phyloP scores from a whole-genome alignment of 2,888 invertebrate genomes.

The Rutpela maculata region DNA sequence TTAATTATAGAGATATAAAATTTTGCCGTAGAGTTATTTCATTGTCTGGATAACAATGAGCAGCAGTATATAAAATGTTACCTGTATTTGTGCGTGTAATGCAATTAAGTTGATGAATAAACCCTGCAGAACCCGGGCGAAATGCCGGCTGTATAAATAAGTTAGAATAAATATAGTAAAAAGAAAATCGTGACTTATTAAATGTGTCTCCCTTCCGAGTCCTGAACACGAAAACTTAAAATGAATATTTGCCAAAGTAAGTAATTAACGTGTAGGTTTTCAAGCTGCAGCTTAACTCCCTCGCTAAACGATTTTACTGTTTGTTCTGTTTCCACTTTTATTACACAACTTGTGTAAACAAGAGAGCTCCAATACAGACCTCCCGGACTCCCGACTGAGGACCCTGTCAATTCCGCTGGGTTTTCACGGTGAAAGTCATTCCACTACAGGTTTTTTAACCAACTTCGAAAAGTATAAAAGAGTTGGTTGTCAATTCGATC shows the following conservation, averaged over 20 bases:
- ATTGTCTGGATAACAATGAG: slow-evolving; percentile 1
- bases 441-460: too few species aligned
- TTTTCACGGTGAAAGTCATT: not conserved
- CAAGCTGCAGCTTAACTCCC: slow-evolving; percentile 27
- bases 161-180: slow-evolving; percentile 7
- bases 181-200: slow-evolving; percentile 25
- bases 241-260: slow-evolving; percentile 36
- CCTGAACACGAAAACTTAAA: slow-evolving; percentile 23
- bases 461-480: too few species aligned
- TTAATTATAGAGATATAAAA: not conserved
- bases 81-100: slow-evolving; percentile 14
- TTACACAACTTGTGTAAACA: slow-evolving; percentile 35
- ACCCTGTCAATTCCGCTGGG: not conserved
- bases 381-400: slow-evolving; percentile 14
- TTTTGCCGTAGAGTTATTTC: not conserved
- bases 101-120: slow-evolving; percentile 22
- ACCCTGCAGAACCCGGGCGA: not conserved
- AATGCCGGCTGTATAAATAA: slow-evolving; percentile 18
- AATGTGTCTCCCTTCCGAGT: slow-evolving; percentile 13
- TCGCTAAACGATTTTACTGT: slow-evolving; percentile 35
- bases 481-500: too few species aligned
- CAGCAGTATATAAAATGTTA: not conserved
- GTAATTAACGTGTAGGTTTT: slow-evolving; percentile 36
- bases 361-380: slow-evolving; percentile 28
- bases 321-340: slow-evolving; percentile 37